Base-by-base conservation (phyloP, 2,113 vertebrate genomes). In the Ursus arctos region DNA sequence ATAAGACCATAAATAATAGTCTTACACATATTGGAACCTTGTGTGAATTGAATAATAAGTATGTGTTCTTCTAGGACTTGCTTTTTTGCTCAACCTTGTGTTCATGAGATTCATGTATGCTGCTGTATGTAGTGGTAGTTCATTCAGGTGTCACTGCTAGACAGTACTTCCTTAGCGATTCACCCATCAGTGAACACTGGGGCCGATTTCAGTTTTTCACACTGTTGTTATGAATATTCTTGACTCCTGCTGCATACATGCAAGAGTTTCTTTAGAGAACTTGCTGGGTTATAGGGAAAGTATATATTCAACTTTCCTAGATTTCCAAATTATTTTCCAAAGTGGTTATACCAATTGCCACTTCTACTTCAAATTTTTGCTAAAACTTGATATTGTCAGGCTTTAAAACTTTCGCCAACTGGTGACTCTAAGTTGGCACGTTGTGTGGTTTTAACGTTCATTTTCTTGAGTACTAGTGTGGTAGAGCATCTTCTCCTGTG, bases 301-400 rank as follows among this genome's bases (percentile, higher is more conserved):
- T 72, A 13, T 40, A 79, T 47, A 69, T 71, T 94, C 51, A 90
- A 47, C 43, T 92, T 84, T 79, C 77, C 51, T 89, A n/a, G 49
- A 43, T 67, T 31, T 71, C 15, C 81, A 97, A 84, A 80, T 84
- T 87, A 49, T 83, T 94, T 83, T 61, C 80, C 83, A 96, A 84
- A 90, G 7, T 84, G 10, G 24, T 84, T 84, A 28, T 3, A 86
- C 26, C 36, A 88, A 3, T 80, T 81, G 9, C 18, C 87, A 83
- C 1, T 7, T 36, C 76, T 96, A 93, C n/a, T 55, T 95, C 9
- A 94, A 36, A 74, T 83, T 65, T 79, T 93, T 71, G 28, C 47
- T 94, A 87, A 77, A 95, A 92, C 36, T 57, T 93, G 26, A 40
- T 72, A 79, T 76, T 93, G 7, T 92, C 31, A 95, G 55, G 33